These are phyloP conservation scores for Octodonta nipae DNA, from an alignment of 2,888 invertebrate species.

Conservation along the genomic window DNA sequence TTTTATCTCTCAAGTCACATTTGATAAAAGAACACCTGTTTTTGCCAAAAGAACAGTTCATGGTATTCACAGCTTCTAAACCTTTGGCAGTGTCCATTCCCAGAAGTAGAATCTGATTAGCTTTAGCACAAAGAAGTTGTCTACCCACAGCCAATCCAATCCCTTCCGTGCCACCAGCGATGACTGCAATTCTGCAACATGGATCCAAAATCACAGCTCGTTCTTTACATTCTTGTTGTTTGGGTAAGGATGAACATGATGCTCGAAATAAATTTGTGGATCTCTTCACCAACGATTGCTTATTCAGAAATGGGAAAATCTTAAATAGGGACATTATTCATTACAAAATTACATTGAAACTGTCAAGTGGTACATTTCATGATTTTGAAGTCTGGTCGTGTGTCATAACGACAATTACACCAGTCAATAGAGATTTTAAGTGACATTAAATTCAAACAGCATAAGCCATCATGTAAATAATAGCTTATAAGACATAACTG, in stretches of 20 bases:
- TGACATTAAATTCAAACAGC: too few relatives aligned
- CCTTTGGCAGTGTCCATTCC: constrained; percentile 25
- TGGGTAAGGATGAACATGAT: neutral
- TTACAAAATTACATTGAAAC: too few relatives aligned
- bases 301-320: too few relatives aligned
- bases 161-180: constrained; percentile 37
- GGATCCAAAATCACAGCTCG: constrained; percentile 7
- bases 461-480: too few relatives aligned
- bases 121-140: constrained; percentile 34
- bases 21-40: constrained; percentile 27
- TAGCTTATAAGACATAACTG: too few relatives aligned
- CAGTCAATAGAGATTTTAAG: too few relatives aligned
- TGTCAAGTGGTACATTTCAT: too few relatives aligned
- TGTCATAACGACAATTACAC: too few relatives aligned
- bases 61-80: constrained; percentile 23
- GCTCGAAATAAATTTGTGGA: too few relatives aligned
- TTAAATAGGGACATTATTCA: constrained; percentile 1
- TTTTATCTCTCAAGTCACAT: constrained; percentile 26
- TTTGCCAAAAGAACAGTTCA: constrained; percentile 27
- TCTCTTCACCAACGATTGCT: too few relatives aligned
- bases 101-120: constrained; percentile 27
- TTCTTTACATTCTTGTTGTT: constrained; percentile 2
- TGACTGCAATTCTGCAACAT: constrained; percentile 31
- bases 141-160: constrained; percentile 36
- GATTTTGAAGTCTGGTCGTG: too few relatives aligned